phyloP scores from a whole-genome alignment of 2,888 invertebrate species.

The Isotomurus palustris region DNA sequence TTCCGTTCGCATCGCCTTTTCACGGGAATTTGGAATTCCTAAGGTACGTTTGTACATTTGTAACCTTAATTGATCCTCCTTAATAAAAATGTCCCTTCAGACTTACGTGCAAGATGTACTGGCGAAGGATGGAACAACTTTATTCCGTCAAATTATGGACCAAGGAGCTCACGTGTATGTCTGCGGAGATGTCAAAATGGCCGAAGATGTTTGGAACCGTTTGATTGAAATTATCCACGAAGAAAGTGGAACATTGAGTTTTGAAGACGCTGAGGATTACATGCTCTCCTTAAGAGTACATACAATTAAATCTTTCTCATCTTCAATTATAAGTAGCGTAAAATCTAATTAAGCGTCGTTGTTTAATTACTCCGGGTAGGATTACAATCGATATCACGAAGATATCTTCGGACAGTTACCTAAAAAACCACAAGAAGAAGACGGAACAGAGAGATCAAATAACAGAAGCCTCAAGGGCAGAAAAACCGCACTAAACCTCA shows the following conservation, averaged over 20 bases:
- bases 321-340: too few relatives aligned
- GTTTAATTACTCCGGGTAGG: conserved; percentile 56
- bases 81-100: too few relatives aligned
- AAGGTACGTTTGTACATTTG: too few relatives aligned
- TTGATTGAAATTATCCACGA: conserved; percentile 72
- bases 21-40: conserved; percentile 67
- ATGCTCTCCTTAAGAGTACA: conserved; percentile 78
- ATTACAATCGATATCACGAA: conserved; percentile 89
- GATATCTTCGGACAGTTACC: conserved; percentile 92
- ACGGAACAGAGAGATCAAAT: too few relatives aligned
- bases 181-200: conserved; percentile 95
- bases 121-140: conserved; percentile 68
- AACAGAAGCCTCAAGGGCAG: too few relatives aligned
- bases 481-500: too few relatives aligned
- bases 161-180: conserved; percentile 86
- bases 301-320: conserved; percentile 33
- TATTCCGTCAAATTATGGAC: conserved; percentile 70
- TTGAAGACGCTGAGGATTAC: conserved; percentile 71
- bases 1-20: conserved; percentile 68
- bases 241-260: conserved; percentile 67
- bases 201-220: conserved; percentile 87
- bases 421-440: too few relatives aligned
- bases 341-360: too few relatives aligned
- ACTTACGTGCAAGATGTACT: conserved; percentile 89
- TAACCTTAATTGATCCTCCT: too few relatives aligned